Conservation (phyloP, 2,113 vertebrate species). For the Junco hyemalis region DNA sequence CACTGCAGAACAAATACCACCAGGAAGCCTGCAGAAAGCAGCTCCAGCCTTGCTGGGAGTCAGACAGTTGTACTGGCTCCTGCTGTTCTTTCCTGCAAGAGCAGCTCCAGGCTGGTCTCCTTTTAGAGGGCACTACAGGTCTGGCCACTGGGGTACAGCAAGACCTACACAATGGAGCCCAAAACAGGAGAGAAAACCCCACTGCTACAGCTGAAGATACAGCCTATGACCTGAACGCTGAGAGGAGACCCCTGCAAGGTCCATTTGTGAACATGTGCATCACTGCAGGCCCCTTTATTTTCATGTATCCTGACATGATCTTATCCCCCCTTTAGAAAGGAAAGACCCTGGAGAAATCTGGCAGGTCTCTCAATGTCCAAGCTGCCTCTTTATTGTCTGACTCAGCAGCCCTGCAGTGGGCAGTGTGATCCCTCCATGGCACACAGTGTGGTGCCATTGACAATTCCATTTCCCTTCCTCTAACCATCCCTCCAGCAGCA, state of each 20-base stretch:
- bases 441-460: fast-evolving
- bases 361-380: background rate
- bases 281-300: background rate
- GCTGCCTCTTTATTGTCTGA: background rate
- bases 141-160: background rate
- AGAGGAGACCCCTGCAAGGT: background rate
- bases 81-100: background rate
- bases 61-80: background rate
- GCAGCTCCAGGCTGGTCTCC: background rate
- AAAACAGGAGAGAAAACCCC: background rate
- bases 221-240: background rate
- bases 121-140: background rate
- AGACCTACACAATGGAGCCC: background rate
- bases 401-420: background rate
- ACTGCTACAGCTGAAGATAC: background rate
- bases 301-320: background rate
- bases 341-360: background rate
- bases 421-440: fast-evolving
- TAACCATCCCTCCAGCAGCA: background rate
- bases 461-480: background rate
- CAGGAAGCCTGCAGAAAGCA: background rate
- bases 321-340: background rate
- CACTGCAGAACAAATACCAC: constrained; percentile 1
- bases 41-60: background rate
- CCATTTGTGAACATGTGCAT: background rate